Evolutionary conservation across 2,888 invertebrate species (phyloP).

Genomic region (Chaitophorus viminalis): DNA sequence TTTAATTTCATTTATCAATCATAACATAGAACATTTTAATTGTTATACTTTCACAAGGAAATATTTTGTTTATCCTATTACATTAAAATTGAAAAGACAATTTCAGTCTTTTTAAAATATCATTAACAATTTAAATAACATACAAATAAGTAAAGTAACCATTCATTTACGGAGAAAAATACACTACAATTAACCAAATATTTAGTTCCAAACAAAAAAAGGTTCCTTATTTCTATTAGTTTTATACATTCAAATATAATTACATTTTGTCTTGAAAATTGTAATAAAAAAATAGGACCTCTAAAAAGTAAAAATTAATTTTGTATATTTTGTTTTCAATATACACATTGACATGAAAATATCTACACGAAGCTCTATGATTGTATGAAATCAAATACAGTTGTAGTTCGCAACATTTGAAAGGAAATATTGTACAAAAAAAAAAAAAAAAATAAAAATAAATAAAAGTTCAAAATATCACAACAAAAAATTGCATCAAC

Average conservation of each 20-base stretch:
- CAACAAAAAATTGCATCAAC: conserved; percentile 49
- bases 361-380: conserved; percentile 55
- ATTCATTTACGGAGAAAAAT: background rate
- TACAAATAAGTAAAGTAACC: conserved; percentile 4
- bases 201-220: conserved; percentile 14
- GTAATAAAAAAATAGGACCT: conserved; percentile 57
- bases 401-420: conserved; percentile 27
- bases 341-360: conserved; percentile 56
- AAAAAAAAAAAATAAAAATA: conserved; percentile 46
- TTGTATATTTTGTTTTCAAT: conserved; percentile 52
- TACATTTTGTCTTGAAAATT: conserved; percentile 25
- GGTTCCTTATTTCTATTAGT: conserved; percentile 31
- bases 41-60: conserved; percentile 1
- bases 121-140: conserved; percentile 35
- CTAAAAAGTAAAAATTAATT: conserved; percentile 58
- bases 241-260: conserved; percentile 44
- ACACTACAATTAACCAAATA: conserved; percentile 29
- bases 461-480: conserved; percentile 48
- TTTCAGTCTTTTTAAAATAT: conserved; percentile 54
- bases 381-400: conserved; percentile 50
- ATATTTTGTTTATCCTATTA: background rate
- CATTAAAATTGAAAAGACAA: conserved; percentile 42
- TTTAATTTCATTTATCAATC: background rate
- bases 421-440: conserved; percentile 48
- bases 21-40: background rate